Evolutionary conservation across 2,888 invertebrate species (phyloP).

Genomic region (Gastracanthus pulcherrimus): DNA sequence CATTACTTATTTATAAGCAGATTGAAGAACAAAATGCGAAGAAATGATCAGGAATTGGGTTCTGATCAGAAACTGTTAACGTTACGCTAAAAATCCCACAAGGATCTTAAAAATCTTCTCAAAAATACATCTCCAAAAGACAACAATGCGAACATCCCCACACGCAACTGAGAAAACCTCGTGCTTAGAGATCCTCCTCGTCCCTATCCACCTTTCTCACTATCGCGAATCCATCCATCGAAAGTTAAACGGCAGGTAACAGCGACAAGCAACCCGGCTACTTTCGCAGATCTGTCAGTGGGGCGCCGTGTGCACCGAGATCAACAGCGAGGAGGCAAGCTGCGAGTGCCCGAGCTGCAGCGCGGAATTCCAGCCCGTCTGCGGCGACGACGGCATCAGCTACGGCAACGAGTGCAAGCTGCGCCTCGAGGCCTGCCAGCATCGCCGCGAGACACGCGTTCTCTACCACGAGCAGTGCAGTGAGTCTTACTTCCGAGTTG

Average conservation of each 20-base stretch:
- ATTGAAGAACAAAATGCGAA: too few relatives aligned
- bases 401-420: slow-evolving; percentile 92
- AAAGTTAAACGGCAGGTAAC: neutral
- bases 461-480: slow-evolving; percentile 92
- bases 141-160: too few relatives aligned
- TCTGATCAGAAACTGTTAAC: too few relatives aligned
- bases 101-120: too few relatives aligned
- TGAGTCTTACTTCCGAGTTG: too few relatives aligned
- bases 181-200: too few relatives aligned
- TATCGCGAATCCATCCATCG: neutral
- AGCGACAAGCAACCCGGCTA: neutral
- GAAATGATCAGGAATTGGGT: too few relatives aligned
- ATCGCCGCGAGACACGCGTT: slow-evolving; percentile 85
- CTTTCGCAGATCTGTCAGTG: slow-evolving; percentile 84
- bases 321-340: slow-evolving; percentile 82
- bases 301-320: slow-evolving; percentile 87
- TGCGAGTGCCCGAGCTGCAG: slow-evolving; percentile 93
- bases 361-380: slow-evolving; percentile 90
- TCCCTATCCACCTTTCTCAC: too few relatives aligned
- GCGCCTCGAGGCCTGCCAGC: slow-evolving; percentile 88
- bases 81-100: too few relatives aligned
- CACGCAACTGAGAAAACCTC: too few relatives aligned
- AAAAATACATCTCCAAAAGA: too few relatives aligned
- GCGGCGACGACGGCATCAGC: slow-evolving; percentile 90
- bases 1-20: too few relatives aligned